Conservation (phyloP, 2,113 vertebrate genomes). For the Turnix velox region DNA sequence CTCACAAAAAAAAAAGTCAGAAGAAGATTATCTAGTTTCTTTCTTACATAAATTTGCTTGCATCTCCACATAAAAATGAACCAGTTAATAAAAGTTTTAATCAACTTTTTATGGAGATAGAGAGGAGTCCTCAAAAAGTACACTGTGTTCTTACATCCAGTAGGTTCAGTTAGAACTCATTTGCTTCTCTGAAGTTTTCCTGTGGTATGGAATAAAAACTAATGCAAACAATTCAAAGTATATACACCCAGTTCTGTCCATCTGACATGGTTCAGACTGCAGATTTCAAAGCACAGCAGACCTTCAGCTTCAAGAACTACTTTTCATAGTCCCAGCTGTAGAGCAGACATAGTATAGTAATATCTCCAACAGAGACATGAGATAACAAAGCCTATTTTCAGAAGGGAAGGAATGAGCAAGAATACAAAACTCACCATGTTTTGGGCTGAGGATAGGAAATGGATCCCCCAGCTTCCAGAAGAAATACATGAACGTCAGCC, state of each 20-base stretch:
- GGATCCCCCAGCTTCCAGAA: conserved; percentile 99
- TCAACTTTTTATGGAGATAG: not conserved
- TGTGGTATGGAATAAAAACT: not conserved
- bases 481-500: conserved; percentile 99
- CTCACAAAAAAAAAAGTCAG: not conserved
- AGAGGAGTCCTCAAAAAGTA: not conserved
- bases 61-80: not conserved
- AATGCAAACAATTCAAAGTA: not conserved
- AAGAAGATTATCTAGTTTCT: not conserved
- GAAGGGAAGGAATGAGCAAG: not conserved
- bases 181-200: not conserved
- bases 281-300: not conserved
- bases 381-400: not conserved
- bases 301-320: not conserved
- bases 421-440: conserved; percentile 84
- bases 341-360: not conserved
- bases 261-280: not conserved
- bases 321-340: not conserved
- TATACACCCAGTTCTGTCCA: not conserved
- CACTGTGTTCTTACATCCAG: not conserved
- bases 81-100: not conserved
- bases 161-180: not conserved
- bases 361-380: not conserved
- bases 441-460: conserved; percentile 97
- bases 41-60: not conserved